Evolutionary conservation across 2,888 invertebrate genomes (phyloP), one percentile per base, ranked within the genome.

Genomic region (Drosophila pegasa): DNA sequence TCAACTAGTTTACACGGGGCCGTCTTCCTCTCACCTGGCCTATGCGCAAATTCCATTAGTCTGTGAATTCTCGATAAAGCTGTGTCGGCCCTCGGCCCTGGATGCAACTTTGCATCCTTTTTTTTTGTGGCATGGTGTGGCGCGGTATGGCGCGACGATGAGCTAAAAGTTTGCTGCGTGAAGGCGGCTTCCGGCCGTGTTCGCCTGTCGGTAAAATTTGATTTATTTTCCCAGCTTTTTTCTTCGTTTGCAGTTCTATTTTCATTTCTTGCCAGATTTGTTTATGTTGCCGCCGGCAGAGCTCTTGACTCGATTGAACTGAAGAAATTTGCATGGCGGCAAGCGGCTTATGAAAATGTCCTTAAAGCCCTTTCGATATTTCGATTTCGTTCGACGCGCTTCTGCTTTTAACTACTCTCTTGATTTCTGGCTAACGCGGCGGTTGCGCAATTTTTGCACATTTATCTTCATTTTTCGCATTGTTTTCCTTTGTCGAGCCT

Each of bases 391-490:
- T 54, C 47, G 25, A 22, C 8, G 51, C n/a, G 25, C 14, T 16
- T 52, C 54, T 48, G 50, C 41, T 47, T 59, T 76, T 62, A 40
- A 50, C 52, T 51, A 47, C 72, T 25, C 20, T 29, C 33, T 45
- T 35, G 43, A 60, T 73, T 41, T 40, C 12, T 29, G 54, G 56
- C 22, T 18, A 43, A 51, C 69, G 31, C 35, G 41, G 69, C 73
- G 78, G 60, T 33, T 65, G 66, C 78, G 65, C 66, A 72, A 76
- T 85, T 63, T 81, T 82, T 68, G 64, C 84, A 56, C 88, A 85
- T 85, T 87, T 74, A 87, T 88, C 87, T 85, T 85, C 81, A 85
- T 85, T 87, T 78, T 60, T 66, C 43, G 57, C 64, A 78, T 66
- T 79, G 70, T 78, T 73, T 69, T 74, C 68, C 59, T 65, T 62